phyloP scores from a whole-genome alignment of 1,140 invertebrate species.

The Panagrolaimus sp. region DNA sequence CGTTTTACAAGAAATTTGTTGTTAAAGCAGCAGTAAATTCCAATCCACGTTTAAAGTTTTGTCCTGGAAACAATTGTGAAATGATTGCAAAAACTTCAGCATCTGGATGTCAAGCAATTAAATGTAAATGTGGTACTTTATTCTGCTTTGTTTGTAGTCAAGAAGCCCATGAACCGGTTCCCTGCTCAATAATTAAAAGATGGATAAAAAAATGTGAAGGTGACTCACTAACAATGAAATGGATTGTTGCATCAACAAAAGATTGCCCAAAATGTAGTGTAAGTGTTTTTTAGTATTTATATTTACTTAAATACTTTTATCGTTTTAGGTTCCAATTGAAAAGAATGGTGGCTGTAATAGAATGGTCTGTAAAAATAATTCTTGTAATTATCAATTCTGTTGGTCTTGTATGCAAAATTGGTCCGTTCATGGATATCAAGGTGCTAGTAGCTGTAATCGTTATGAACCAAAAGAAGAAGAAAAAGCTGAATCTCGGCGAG shows the following conservation, averaged over 20 bases:
- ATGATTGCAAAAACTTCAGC: slow-evolving; percentile 89
- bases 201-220: slow-evolving; percentile 99
- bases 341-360: slow-evolving; percentile 81
- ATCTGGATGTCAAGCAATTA: slow-evolving; percentile 83
- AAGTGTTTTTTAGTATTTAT: not conserved
- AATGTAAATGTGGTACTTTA: slow-evolving; percentile 74
- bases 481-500: slow-evolving; percentile 88
- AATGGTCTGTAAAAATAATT: slow-evolving; percentile 98
- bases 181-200: slow-evolving; percentile 81
- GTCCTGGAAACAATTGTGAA: slow-evolving; percentile 91
- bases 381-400: slow-evolving; percentile 95
- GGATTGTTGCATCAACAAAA: slow-evolving; percentile 98
- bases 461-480: slow-evolving; percentile 95
- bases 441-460: slow-evolving; percentile 86
- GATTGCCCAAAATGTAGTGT: slow-evolving; percentile 53
- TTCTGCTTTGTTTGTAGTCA: slow-evolving; percentile 82
- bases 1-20: slow-evolving; percentile 84
- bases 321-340: slow-evolving; percentile 47
- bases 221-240: slow-evolving; percentile 97
- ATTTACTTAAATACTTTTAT: not conserved
- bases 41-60: slow-evolving; percentile 90
- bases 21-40: slow-evolving; percentile 99
- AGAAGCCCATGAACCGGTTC: slow-evolving; percentile 97
- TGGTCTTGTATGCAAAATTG: slow-evolving; percentile 97
- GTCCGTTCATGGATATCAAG: slow-evolving; percentile 80